A percentile compares a stretch with the other conserved stretches of the same genome.
Conservation (phyloP, 1,140 invertebrate genomes). For the Bombus sibiricus region DNA sequence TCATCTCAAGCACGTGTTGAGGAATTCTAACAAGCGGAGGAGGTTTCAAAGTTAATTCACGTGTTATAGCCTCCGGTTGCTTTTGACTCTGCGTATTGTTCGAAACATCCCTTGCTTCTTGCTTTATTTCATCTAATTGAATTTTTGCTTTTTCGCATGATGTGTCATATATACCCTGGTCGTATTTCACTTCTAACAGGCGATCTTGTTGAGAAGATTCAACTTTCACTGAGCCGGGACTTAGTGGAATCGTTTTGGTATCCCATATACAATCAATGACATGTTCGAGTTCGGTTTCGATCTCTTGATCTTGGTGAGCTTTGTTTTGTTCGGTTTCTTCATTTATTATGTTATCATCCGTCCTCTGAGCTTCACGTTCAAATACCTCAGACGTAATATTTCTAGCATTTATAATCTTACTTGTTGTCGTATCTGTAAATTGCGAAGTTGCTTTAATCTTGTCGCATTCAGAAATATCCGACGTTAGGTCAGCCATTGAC, state of each 20-base stretch:
- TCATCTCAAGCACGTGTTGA: conserved; percentile 21
- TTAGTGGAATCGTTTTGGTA: neutral
- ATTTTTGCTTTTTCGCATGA: neutral
- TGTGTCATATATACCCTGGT: neutral
- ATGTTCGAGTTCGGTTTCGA: neutral
- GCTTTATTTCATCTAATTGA: neutral
- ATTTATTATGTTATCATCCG: neutral
- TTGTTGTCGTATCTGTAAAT: neutral
- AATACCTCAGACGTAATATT: conserved; percentile 72
- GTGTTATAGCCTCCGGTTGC: neutral
- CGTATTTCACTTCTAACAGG: neutral
- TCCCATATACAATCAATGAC: neutral
- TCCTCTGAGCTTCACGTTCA: conserved; percentile 50
- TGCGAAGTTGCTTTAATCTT: neutral
- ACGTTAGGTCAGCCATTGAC: conserved; percentile 48
- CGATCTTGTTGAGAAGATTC: neutral
- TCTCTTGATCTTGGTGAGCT: neutral
- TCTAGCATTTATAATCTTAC: conserved; percentile 67
- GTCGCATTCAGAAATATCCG: neutral
- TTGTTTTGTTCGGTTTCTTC: neutral
- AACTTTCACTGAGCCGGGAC: neutral
- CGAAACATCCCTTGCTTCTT: neutral
- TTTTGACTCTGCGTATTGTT: neutral
- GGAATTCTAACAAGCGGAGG: conserved; percentile 58
- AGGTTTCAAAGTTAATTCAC: neutral